Conservation (phyloP, 2,113 vertebrate genomes). For the Dicrurus megarhynchus region DNA sequence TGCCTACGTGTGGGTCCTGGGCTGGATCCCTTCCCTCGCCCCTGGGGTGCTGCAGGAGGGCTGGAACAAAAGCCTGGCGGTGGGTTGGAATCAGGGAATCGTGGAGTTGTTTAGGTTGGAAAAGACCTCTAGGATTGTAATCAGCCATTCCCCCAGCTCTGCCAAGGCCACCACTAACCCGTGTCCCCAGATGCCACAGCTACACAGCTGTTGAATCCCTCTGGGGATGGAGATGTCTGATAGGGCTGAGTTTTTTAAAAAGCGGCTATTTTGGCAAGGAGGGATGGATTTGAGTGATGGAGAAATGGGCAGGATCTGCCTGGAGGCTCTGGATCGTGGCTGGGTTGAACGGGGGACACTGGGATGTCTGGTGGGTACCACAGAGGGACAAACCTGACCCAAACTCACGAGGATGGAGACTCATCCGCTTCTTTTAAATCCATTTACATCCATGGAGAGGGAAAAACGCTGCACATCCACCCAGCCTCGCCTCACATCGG, state of each 20-base stretch:
- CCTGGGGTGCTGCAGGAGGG: neutral
- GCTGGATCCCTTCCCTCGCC: neutral
- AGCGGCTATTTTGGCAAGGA: rapidly evolving
- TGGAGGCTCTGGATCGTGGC: neutral
- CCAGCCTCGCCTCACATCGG: rapidly evolving
- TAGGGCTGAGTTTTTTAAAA: neutral
- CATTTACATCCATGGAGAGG: rapidly evolving
- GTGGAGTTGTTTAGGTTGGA: neutral
- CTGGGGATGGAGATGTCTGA: neutral
- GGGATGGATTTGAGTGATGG: neutral
- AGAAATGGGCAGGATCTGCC: neutral
- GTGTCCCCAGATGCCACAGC: neutral
- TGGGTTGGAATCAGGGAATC: neutral
- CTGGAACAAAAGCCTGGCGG: neutral
- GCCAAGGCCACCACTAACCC: neutral
- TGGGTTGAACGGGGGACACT: rapidly evolving
- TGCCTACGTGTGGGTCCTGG: neutral
- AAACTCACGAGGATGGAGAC: rapidly evolving
- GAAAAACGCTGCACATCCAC: rapidly evolving
- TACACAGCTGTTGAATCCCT: neutral
- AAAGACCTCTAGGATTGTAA: neutral
- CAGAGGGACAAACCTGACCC: neutral
- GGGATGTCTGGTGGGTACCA: neutral
- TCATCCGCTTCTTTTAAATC: neutral
- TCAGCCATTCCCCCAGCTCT: neutral